Evolutionary conservation across 2,888 invertebrate genomes (phyloP).

Genomic region (Monoplex corrugatus): DNA sequence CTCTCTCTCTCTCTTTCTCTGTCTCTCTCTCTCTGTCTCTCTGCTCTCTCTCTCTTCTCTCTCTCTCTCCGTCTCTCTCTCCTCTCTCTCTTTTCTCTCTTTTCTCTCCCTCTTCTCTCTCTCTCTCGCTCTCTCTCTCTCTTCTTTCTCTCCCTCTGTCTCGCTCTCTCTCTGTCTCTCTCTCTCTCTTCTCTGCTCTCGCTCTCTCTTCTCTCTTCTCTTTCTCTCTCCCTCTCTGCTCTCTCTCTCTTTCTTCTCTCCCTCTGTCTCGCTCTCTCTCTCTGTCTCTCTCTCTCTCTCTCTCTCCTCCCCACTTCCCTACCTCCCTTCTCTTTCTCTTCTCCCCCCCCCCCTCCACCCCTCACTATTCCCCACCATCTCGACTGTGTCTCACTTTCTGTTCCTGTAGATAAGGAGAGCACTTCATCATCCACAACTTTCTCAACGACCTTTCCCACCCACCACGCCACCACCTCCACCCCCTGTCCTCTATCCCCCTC

Average conservation of each 20-base stretch:
- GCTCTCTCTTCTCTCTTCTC: not conserved
- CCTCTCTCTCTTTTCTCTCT: conserved; percentile 25
- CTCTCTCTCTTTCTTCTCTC: no score
- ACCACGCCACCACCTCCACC: no score
- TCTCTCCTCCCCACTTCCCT: not conserved
- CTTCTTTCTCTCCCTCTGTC: not conserved
- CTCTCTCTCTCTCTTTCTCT: no score
- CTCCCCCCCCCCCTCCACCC: not conserved
- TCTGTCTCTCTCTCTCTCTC: not conserved
- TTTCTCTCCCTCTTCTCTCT: not conserved
- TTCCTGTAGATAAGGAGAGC: no score
- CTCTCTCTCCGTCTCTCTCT: conserved; percentile 47
- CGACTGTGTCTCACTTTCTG: no score
- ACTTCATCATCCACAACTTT: no score
- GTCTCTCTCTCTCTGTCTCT: conserved; percentile 20
- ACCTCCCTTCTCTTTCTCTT: not conserved
- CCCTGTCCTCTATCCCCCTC: no score
- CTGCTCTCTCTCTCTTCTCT: conserved; percentile 45
- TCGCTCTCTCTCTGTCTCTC: not conserved
- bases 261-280: not conserved
- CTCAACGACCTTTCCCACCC: no score
- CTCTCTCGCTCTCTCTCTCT: not conserved
- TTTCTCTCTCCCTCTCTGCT: not conserved
- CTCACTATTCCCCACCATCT: not conserved
- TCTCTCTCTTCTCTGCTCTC: not conserved